These are phyloP conservation scores for Smittia sp. DNA, from an alignment of 2,888 invertebrate species.

Conservation along the genomic window DNA sequence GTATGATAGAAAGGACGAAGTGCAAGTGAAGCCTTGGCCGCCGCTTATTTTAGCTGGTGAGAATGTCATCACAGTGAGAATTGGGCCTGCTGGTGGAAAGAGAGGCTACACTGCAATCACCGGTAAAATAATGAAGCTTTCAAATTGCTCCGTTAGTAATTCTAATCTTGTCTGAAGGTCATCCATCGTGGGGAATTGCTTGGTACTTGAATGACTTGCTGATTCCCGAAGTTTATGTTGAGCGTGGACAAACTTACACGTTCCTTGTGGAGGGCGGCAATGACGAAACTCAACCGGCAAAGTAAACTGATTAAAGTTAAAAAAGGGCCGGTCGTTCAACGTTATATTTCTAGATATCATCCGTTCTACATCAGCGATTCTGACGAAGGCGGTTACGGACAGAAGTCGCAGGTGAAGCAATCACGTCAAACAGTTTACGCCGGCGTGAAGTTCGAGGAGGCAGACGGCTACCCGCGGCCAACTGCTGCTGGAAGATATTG, in stretches of 20 bases:
- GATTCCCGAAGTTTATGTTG: constrained; percentile 85
- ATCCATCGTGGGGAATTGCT: constrained; percentile 84
- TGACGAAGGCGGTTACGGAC: constrained; percentile 79
- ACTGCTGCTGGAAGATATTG: constrained; percentile 83
- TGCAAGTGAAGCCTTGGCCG: constrained; percentile 66
- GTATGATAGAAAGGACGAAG: constrained; percentile 60
- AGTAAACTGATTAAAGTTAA: constrained; percentile 52
- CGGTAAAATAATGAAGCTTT: constrained; percentile 53
- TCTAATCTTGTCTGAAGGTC: constrained; percentile 44
- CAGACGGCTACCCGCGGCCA: constrained; percentile 74
- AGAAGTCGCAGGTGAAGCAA: constrained; percentile 69
- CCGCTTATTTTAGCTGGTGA: constrained; percentile 60
- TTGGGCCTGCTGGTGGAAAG: constrained; percentile 81
- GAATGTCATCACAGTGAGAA: constrained; percentile 66
- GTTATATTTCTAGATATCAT: constrained; percentile 63
- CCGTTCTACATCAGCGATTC: constrained; percentile 90
- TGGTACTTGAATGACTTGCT: constrained; percentile 91
- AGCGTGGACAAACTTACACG: constrained; percentile 80
- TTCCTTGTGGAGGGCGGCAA: constrained; percentile 84
- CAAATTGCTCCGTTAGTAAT: constrained; percentile 48
- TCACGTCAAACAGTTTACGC: constrained; percentile 73
- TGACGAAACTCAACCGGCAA: constrained; percentile 74
- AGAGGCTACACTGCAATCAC: constrained; percentile 79
- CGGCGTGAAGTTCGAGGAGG: constrained; percentile 71
- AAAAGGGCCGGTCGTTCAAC: not conserved